Percentiles rank a stretch among this genome's conserved stretches.
phyloP scores from a whole-genome alignment of 1,140 invertebrate species.

The Lerema accius region DNA sequence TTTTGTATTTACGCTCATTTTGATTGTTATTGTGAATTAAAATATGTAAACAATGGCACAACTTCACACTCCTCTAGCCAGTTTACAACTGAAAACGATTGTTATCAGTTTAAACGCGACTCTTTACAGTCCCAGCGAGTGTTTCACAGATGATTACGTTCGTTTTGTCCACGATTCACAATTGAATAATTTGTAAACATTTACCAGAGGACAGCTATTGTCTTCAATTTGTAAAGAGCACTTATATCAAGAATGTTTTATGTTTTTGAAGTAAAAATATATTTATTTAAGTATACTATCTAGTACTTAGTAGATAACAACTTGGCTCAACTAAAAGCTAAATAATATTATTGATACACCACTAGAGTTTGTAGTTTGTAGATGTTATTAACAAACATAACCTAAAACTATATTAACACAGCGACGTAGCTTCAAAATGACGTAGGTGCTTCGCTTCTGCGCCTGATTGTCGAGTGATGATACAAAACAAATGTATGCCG shows the following conservation, averaged over 20 bases:
- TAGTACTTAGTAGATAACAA: no score
- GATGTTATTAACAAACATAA: conserved; percentile 27
- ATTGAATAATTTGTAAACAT: no score
- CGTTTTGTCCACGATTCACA: background rate
- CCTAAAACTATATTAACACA: conserved; percentile 19
- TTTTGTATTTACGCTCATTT: conserved; percentile 42
- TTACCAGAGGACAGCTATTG: no score
- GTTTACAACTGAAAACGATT: conserved; percentile 39
- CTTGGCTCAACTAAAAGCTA: no score
- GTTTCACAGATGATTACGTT: background rate
- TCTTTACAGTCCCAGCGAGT: conserved; percentile 1
- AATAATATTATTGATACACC: no score
- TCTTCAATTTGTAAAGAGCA: no score
- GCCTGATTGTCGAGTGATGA: conserved; percentile 19
- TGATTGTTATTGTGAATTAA: conserved; percentile 13
- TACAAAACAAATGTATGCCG: conserved; percentile 18
- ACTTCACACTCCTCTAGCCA: conserved; percentile 24
- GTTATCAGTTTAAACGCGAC: conserved; percentile 33
- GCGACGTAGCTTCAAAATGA: conserved; percentile 19
- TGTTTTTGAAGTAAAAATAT: no score
- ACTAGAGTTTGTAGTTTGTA: no score
- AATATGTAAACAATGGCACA: conserved; percentile 41
- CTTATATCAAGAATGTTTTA: no score
- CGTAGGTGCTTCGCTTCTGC: conserved; percentile 12
- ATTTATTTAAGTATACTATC: no score